These are phyloP conservation scores for Habrosyne pyritoides DNA, from an alignment of 2,888 invertebrate genomes.

Conservation along the genomic window DNA sequence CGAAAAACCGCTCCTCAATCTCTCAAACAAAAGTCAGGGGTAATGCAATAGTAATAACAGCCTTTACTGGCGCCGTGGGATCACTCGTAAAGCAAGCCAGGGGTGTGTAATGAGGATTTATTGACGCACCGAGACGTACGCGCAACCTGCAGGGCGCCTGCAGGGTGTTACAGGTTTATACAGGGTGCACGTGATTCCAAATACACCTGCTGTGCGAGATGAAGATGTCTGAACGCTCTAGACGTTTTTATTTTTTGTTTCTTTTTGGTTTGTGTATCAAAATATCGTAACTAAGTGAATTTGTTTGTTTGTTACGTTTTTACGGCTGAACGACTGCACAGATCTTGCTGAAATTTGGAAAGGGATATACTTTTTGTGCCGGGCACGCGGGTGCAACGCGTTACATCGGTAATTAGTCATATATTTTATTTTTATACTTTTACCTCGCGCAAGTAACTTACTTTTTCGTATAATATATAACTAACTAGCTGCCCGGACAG, in stretches of 20 bases:
- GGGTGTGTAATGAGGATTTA: slow-evolving; percentile 81
- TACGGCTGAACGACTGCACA: no score
- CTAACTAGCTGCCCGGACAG: no score
- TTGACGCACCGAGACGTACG: slow-evolving; percentile 55
- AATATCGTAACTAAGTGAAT: no score
- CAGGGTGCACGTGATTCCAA: not conserved
- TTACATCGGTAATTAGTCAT: no score
- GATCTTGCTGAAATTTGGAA: no score
- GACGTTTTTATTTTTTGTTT: not conserved
- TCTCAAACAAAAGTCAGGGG: slow-evolving; percentile 68
- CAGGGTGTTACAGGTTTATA: slow-evolving; percentile 9
- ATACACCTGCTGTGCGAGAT: not conserved
- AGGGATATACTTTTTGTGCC: no score
- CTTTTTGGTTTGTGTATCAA: not conserved
- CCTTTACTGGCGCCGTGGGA: slow-evolving; percentile 79
- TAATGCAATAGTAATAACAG: slow-evolving; percentile 69
- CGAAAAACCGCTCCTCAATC: slow-evolving; percentile 38
- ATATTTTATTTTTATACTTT: no score
- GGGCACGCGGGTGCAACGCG: no score
- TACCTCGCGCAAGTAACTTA: no score
- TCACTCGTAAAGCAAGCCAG: slow-evolving; percentile 63
- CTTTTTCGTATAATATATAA: no score
- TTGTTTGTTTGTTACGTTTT: not conserved
- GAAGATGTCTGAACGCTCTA: not conserved
- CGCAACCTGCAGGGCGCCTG: slow-evolving; percentile 41